Base-by-base conservation (phyloP, 2,113 vertebrate species). In the Spea bombifrons region DNA sequence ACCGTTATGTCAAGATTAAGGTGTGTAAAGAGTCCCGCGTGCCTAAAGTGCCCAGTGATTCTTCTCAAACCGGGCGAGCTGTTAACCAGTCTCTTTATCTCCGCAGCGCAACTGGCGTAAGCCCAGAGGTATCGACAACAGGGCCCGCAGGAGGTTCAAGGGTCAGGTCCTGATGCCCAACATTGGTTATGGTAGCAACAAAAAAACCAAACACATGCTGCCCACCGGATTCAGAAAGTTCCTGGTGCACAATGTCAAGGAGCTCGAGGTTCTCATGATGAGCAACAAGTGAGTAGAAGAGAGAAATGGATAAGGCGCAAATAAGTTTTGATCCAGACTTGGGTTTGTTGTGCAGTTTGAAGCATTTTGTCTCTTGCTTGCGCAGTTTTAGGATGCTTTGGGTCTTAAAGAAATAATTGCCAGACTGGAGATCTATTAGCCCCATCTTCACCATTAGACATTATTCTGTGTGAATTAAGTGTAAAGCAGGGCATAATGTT, bases 91-190 rank as follows among this genome's bases (percentile, higher is more conserved):
- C 0, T 81, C 17, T 2, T 61, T 12, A 74, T 8, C 48, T 15
- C 70, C 76, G 2, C 57, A 93, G 92, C 87, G 90, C 81, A 99
- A 98, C 92, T 99, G 97, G 97, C 94, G 97, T 48, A 99, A 99
- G 61, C 97, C 97, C 13, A 95, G 96, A 82, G 97, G 97, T 76
- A 99, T 99, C 6, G 97, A 99, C 84, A 99, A 99, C 90, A 91
- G 96, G 83, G 97, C 98, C 3, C 95, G 96, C 81, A 92, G 97
- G 84, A 92, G 96, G 71, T 98, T 99, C 89, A 99, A 99, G 91
- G 97, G 96, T 0, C 97, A 99, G 91, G 96, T 99, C 88, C 81
- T 98, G 89, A 99, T 99, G 97, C 97, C 97, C 83, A 99, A 97
- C 87, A 99, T 98, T 0, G 97, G 97, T 88, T 99, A 99, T 0